These are phyloP conservation scores for Mythimna ferrago DNA, from an alignment of 2,888 invertebrate genomes.

Conservation along the genomic window DNA sequence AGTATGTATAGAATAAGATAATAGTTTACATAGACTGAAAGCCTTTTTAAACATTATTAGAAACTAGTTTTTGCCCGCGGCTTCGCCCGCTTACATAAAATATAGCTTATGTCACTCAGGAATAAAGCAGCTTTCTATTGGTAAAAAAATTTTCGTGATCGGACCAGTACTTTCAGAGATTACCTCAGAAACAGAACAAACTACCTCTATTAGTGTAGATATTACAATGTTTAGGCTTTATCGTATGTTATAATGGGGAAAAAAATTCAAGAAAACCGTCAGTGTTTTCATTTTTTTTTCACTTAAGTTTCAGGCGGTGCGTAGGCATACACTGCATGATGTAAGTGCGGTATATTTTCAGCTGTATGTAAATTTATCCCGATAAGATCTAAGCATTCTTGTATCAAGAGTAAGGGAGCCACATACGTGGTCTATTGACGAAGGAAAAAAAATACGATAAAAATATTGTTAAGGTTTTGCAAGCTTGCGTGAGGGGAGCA, in stretches of 20 bases:
- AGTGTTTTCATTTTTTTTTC: background rate
- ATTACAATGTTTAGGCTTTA: background rate
- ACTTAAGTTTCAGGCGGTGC: background rate
- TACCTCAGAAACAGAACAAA: no score
- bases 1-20: background rate
- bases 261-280: background rate
- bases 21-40: background rate
- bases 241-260: background rate
- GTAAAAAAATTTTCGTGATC: no score
- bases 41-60: background rate
- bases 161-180: no score
- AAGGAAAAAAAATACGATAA: slow-evolving; percentile 59
- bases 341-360: slow-evolving; percentile 30
- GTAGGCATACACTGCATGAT: background rate
- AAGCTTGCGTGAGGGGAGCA: slow-evolving; percentile 54
- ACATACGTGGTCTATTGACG: slow-evolving; percentile 58
- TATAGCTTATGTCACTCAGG: no score
- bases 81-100: no score
- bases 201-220: background rate
- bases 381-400: slow-evolving; percentile 54
- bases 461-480: slow-evolving; percentile 57
- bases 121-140: no score
- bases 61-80: no score
- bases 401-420: slow-evolving; percentile 45
- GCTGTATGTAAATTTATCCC: slow-evolving; percentile 49